Conservation (phyloP, 2,888 invertebrate genomes). For the Tuberolachnus salignus region DNA sequence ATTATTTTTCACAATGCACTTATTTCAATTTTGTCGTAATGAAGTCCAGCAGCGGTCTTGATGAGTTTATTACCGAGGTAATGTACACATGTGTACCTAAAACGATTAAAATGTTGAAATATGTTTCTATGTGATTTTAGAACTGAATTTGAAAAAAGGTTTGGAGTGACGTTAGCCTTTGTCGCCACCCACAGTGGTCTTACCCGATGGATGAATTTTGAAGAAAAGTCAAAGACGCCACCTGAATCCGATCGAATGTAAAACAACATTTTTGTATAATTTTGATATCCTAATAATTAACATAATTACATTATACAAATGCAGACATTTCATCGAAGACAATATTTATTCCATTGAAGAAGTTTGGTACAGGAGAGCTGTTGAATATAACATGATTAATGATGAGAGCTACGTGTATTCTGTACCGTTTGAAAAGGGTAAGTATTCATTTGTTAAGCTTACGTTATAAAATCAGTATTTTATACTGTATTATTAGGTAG, state of each 20-base stretch:
- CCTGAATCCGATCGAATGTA: neutral
- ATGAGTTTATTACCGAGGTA: conserved; percentile 94
- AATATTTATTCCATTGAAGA: conserved; percentile 84
- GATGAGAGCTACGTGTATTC: conserved; percentile 89
- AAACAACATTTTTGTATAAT: neutral
- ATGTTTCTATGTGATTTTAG: conserved; percentile 63
- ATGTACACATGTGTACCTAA: conserved; percentile 64
- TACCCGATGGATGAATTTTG: conserved; percentile 81
- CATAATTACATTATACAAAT: neutral
- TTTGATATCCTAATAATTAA: neutral
- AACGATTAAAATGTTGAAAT: neutral
- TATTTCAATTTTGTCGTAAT: conserved; percentile 60
- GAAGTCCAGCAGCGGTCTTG: conserved; percentile 88
- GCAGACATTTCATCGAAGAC: conserved; percentile 80
- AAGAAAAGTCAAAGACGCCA: conserved; percentile 58
- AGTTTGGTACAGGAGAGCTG: conserved; percentile 88
- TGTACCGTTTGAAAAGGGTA: conserved; percentile 72
- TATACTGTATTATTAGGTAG: no score
- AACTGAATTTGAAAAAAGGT: conserved; percentile 80
- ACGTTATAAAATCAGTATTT: no score
- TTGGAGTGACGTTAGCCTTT: conserved; percentile 84
- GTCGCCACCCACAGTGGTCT: conserved; percentile 89
- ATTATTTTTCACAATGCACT: conserved; percentile 57
- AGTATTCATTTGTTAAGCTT: conserved; percentile 27
- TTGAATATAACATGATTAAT: conserved; percentile 85